Conservation (phyloP, 2,113 vertebrate genomes). For the Istiophorus platypterus region DNA sequence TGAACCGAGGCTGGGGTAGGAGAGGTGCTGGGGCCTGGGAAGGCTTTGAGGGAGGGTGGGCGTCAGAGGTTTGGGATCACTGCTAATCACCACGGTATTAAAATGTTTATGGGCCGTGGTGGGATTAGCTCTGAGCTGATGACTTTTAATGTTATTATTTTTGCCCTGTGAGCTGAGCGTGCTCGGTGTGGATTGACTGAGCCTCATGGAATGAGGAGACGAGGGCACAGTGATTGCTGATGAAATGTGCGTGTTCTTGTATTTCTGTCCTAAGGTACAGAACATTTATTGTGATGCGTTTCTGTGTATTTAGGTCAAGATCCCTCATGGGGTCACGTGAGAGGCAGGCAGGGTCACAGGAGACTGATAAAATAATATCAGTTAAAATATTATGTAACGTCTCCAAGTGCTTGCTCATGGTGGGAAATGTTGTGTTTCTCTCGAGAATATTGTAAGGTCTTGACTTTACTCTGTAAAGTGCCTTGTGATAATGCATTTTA, state of each 20-base stretch:
- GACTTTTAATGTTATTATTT: constrained; percentile 79
- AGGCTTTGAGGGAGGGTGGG: constrained; percentile 12
- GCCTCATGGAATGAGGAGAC: constrained; percentile 10
- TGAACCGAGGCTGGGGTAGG: constrained; percentile 39
- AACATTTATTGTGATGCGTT: constrained; percentile 2
- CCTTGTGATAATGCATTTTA: too few relatives aligned
- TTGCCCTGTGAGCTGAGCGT: constrained; percentile 23
- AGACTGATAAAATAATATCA: neutral
- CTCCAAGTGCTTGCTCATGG: too few relatives aligned
- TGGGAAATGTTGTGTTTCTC: too few relatives aligned
- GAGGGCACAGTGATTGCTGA: neutral
- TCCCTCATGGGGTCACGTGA: neutral
- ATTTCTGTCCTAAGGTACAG: neutral
- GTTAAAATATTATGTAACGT: neutral
- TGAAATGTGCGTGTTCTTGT: constrained; percentile 4
- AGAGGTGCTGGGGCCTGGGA: constrained; percentile 41
- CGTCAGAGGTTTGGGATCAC: constrained; percentile 59
- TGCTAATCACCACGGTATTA: constrained; percentile 74
- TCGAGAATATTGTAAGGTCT: too few relatives aligned
- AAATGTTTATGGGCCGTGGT: constrained; percentile 70
- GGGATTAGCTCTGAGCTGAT: constrained; percentile 74
- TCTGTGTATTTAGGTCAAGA: constrained; percentile 1
- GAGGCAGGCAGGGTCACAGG: neutral
- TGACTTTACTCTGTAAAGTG: too few relatives aligned
- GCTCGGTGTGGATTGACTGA: constrained; percentile 29